phyloP scores from a whole-genome alignment of 2,113 vertebrate genomes.

The Epinephelus moara region DNA sequence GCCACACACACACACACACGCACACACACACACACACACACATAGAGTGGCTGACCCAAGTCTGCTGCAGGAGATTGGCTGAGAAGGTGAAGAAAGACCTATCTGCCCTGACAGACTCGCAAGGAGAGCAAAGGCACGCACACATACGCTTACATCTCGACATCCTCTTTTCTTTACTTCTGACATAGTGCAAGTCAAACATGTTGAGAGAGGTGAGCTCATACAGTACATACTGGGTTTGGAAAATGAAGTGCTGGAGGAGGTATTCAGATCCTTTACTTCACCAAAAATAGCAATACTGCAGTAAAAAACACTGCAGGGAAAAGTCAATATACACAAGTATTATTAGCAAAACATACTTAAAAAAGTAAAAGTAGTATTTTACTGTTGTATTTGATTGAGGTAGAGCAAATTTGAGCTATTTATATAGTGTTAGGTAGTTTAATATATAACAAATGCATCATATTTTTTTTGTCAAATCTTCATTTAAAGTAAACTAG shows the following conservation, averaged over 20 bases:
- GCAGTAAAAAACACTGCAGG: neutral
- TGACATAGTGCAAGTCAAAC: neutral
- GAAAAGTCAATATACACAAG: too few relatives aligned
- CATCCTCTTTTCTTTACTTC: neutral
- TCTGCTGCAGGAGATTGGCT: conserved; percentile 55
- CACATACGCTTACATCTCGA: neutral
- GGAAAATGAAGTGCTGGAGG: neutral
- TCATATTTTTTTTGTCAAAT: too few relatives aligned
- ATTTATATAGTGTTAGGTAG: too few relatives aligned
- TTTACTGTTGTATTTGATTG: too few relatives aligned
- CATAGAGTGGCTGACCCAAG: conserved; percentile 26
- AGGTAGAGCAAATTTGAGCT: too few relatives aligned
- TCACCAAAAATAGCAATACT: neutral
- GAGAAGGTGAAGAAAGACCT: conserved; percentile 22
- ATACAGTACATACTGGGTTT: neutral
- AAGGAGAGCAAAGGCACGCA: conserved; percentile 14
- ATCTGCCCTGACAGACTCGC: conserved; percentile 39
- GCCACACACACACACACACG: neutral
- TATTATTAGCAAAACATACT: too few relatives aligned
- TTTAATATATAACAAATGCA: too few relatives aligned
- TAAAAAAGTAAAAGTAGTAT: too few relatives aligned
- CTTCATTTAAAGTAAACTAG: too few relatives aligned
- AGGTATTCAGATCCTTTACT: neutral
- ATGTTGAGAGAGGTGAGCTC: neutral
- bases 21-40: conserved; percentile 8